Evolutionary conservation across 35 echinoderm and acorn worm genomes (phyloP).

Genomic region (Apostichopus parvimensis): DNA sequence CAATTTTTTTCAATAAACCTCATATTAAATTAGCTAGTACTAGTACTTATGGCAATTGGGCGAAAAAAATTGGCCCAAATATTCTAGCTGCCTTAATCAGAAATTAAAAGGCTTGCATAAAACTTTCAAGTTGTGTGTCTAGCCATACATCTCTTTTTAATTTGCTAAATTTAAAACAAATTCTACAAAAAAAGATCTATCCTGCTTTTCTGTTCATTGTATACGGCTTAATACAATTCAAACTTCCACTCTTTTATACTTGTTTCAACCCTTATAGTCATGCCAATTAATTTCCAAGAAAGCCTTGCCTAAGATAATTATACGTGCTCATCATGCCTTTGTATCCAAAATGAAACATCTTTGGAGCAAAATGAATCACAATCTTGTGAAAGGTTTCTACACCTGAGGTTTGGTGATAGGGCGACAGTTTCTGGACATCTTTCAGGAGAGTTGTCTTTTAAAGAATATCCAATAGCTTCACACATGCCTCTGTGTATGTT

Average conservation of each 20-base stretch:
- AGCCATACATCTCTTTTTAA: neutral
- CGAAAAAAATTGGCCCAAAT: no score
- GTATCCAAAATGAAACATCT: constrained; percentile 59
- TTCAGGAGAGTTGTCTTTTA: constrained; percentile 20
- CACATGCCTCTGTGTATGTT: constrained; percentile 59
- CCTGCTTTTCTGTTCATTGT: neutral
- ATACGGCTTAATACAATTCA: neutral
- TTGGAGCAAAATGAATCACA: constrained; percentile 56
- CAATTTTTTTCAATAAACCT: no score
- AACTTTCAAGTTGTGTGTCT: no score
- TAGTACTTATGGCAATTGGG: no score
- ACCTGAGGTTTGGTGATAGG: constrained; percentile 64
- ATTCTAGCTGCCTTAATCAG: no score
- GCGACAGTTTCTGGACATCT: constrained; percentile 57
- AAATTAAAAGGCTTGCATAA: no score
- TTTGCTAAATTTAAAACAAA: neutral
- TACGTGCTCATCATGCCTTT: constrained; percentile 79
- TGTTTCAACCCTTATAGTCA: neutral
- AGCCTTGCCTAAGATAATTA: neutral
- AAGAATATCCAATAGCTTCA: constrained; percentile 54
- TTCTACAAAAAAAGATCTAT: neutral
- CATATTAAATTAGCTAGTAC: no score
- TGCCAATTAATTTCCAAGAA: neutral
- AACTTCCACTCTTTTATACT: neutral
- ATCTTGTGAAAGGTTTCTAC: constrained; percentile 69